A percentile compares a stretch with the other conserved stretches of the same genome.
Evolutionary conservation across 2,888 invertebrate species (phyloP).

Genomic region (Melanophora roralis): DNA sequence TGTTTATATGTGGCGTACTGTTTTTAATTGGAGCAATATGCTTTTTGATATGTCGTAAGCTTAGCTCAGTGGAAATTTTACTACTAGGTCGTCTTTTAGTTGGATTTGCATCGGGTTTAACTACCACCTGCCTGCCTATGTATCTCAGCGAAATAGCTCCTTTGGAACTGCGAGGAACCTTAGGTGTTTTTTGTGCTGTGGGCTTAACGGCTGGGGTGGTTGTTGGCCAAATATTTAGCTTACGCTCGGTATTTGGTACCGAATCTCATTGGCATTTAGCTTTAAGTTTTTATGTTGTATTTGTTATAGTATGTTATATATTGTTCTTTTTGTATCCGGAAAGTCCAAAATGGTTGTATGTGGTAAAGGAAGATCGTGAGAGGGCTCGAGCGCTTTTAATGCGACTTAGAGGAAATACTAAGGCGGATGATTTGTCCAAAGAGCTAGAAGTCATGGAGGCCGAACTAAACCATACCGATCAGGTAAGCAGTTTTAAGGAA

Average conservation of each 20-base stretch:
- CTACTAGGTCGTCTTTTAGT: slow-evolving; percentile 86
- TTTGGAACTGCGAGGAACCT: slow-evolving; percentile 84
- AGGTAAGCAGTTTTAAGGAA: slow-evolving; percentile 80
- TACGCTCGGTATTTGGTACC: slow-evolving; percentile 78
- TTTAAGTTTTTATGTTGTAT: slow-evolving; percentile 83
- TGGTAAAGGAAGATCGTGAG: slow-evolving; percentile 82
- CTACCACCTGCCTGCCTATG: slow-evolving; percentile 92
- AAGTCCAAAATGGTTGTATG: slow-evolving; percentile 91
- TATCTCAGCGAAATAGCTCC: slow-evolving; percentile 93
- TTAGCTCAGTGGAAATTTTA: slow-evolving; percentile 87
- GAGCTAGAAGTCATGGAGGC: slow-evolving; percentile 82
- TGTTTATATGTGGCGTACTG: slow-evolving; percentile 83
- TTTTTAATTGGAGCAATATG: slow-evolving; percentile 83
- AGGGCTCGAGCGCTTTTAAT: slow-evolving; percentile 82
- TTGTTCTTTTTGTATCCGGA: slow-evolving; percentile 87
- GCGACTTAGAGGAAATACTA: slow-evolving; percentile 80
- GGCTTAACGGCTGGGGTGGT: slow-evolving; percentile 76
- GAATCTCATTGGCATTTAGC: slow-evolving; percentile 85
- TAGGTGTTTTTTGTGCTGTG: slow-evolving; percentile 85
- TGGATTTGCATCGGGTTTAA: slow-evolving; percentile 88
- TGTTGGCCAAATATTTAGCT: slow-evolving; percentile 73
- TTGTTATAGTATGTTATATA: slow-evolving; percentile 82
- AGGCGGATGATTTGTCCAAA: slow-evolving; percentile 78
- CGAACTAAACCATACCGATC: slow-evolving; percentile 74
- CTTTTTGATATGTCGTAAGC: slow-evolving; percentile 82